These are phyloP conservation scores for Ostrea denselamellosa DNA, from an alignment of 1,140 invertebrate species.

Conservation along the genomic window DNA sequence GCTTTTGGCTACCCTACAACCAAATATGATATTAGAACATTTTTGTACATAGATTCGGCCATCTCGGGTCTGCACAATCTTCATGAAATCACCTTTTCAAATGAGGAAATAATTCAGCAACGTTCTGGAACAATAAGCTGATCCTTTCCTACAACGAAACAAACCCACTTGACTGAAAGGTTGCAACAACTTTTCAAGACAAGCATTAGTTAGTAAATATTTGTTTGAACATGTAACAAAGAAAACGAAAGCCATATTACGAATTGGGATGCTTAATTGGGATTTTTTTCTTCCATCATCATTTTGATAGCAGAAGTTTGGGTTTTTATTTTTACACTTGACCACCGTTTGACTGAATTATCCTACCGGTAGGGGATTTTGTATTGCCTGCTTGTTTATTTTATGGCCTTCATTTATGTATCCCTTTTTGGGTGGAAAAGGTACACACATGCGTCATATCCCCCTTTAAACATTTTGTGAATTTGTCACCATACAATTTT, in stretches of 20 bases:
- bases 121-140: not conserved
- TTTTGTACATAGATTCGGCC: constrained; percentile 23
- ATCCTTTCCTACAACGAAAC: not conserved
- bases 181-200: constrained; percentile 9
- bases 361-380: no score
- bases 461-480: no score
- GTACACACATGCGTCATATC: no score
- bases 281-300: no score
- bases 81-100: not conserved
- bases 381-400: no score
- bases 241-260: constrained; percentile 22
- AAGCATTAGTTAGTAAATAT: constrained; percentile 20
- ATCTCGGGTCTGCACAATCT: constrained; percentile 15
- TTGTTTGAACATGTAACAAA: constrained; percentile 3
- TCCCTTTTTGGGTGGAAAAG: no score
- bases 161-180: not conserved
- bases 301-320: no score
- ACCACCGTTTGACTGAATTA: no score
- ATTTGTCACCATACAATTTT: no score
- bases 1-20: constrained; percentile 30
- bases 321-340: no score
- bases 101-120: constrained; percentile 8
- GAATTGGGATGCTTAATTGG: constrained; percentile 19
- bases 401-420: no score
- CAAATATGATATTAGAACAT: constrained; percentile 44